Evolutionary conservation across 2,888 invertebrate species (phyloP).

Genomic region (Hedychridium roseum): DNA sequence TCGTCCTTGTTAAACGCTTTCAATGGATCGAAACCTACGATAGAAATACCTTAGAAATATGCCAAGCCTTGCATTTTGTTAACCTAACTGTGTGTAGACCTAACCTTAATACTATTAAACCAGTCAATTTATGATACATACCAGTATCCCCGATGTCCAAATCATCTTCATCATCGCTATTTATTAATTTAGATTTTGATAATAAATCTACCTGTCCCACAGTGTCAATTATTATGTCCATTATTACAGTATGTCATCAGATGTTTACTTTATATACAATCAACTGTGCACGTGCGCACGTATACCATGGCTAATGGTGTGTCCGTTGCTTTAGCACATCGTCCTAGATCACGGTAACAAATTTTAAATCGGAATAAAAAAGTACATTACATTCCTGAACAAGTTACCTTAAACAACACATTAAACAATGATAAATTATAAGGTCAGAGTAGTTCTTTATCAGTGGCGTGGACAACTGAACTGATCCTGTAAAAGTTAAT

Average conservation of each 20-base stretch:
- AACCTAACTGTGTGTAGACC: slow-evolving; percentile 18
- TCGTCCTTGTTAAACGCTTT: slow-evolving; percentile 11
- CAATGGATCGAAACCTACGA: slow-evolving; percentile 33
- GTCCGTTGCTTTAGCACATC: too few species aligned
- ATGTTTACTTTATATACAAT: slow-evolving; percentile 21
- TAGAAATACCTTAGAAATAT: too few species aligned
- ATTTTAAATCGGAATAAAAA: too few species aligned
- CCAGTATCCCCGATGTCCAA: slow-evolving; percentile 27
- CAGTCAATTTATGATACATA: slow-evolving; percentile 15
- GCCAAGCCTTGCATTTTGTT: background rate
- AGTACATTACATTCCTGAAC: too few species aligned
- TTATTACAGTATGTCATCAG: slow-evolving; percentile 35
- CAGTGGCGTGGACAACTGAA: too few species aligned
- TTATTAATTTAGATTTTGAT: slow-evolving; percentile 55
- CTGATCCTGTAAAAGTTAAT: too few species aligned
- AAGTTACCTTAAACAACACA: too few species aligned
- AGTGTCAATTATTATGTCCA: slow-evolving; percentile 71
- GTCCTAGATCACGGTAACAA: too few species aligned
- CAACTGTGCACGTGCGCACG: too few species aligned
- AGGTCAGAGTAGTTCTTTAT: too few species aligned
- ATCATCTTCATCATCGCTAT: slow-evolving; percentile 50
- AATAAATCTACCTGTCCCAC: slow-evolving; percentile 66
- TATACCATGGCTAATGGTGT: too few species aligned
- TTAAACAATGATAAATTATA: too few species aligned
- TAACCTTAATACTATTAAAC: background rate